These are phyloP conservation scores for Sclerodermus sp. DNA, from an alignment of 2,888 invertebrate species.

Conservation along the genomic window DNA sequence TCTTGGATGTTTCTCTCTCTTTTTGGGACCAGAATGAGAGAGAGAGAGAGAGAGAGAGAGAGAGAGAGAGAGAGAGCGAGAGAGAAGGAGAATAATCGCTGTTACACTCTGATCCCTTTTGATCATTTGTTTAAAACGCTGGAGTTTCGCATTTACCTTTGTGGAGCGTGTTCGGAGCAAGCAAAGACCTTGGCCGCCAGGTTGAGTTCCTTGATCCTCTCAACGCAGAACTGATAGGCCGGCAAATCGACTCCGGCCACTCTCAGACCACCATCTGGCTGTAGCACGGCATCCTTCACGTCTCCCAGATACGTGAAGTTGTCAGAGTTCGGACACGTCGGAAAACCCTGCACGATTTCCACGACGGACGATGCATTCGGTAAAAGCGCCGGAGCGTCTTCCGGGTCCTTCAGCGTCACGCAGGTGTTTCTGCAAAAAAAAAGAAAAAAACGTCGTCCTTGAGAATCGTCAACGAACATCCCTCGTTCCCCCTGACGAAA, in stretches of 20 bases:
- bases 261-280: slow-evolving; percentile 62
- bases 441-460: too few relatives aligned
- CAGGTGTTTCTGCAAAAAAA: slow-evolving; percentile 42
- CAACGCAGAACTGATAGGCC: slow-evolving; percentile 56
- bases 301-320: slow-evolving; percentile 65
- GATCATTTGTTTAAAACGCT: too few relatives aligned
- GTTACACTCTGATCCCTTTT: too few relatives aligned
- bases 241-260: slow-evolving; percentile 57
- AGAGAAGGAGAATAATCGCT: too few relatives aligned
- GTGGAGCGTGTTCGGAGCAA: slow-evolving; percentile 64
- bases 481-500: too few relatives aligned
- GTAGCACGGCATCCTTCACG: slow-evolving; percentile 60
- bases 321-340: slow-evolving; percentile 59
- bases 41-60: not conserved
- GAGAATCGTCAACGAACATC: too few relatives aligned
- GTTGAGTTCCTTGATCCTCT: slow-evolving; percentile 49
- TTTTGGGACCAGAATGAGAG: not conserved
- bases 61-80: not conserved
- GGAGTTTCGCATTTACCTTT: too few relatives aligned
- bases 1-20: not conserved
- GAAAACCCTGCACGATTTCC: slow-evolving; percentile 61
- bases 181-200: slow-evolving; percentile 64
- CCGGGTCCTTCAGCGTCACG: slow-evolving; percentile 24
- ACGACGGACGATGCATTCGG: slow-evolving; percentile 46
- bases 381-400: slow-evolving; percentile 43